A percentile compares a stretch with the other conserved stretches of the same genome.
Evolutionary conservation across 2,797 vertebrate species (phyloP).

Genomic region (Halcyon badia): DNA sequence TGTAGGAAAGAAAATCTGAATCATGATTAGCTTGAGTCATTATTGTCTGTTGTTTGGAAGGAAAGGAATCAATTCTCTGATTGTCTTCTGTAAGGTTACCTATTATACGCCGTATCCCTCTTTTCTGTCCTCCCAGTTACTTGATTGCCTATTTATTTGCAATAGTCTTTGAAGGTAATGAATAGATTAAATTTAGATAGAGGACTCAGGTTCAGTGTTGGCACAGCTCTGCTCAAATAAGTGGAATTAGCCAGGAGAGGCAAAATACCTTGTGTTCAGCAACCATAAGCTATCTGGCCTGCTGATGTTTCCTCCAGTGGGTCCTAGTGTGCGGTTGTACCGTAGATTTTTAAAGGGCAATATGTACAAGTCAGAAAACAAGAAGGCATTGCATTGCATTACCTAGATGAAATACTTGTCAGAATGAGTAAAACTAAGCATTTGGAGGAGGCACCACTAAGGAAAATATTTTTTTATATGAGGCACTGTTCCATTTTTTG

Average conservation of each 20-base stretch:
- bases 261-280: conserved; percentile 50
- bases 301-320: background rate
- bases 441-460: background rate
- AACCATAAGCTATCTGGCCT: conserved; percentile 21
- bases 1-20: conserved; percentile 44
- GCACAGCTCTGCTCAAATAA: conserved; percentile 49
- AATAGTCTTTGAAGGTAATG: conserved; percentile 60
- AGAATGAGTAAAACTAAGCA: background rate
- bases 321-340: background rate
- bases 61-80: conserved; percentile 51
- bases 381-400: background rate
- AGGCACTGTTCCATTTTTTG: background rate
- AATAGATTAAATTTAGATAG: conserved; percentile 69
- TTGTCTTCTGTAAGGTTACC: conserved; percentile 27
- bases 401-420: background rate
- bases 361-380: background rate
- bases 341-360: background rate
- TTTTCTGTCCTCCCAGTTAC: conserved; percentile 39
- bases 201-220: conserved; percentile 41
- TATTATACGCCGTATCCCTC: background rate
- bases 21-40: conserved; percentile 31
- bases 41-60: conserved; percentile 52
- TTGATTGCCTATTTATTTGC: conserved; percentile 69
- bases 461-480: background rate
- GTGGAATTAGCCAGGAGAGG: conserved; percentile 52